Evolutionary conservation across 1,140 invertebrate species (phyloP).

Genomic region (Brachionus manjavacas): DNA sequence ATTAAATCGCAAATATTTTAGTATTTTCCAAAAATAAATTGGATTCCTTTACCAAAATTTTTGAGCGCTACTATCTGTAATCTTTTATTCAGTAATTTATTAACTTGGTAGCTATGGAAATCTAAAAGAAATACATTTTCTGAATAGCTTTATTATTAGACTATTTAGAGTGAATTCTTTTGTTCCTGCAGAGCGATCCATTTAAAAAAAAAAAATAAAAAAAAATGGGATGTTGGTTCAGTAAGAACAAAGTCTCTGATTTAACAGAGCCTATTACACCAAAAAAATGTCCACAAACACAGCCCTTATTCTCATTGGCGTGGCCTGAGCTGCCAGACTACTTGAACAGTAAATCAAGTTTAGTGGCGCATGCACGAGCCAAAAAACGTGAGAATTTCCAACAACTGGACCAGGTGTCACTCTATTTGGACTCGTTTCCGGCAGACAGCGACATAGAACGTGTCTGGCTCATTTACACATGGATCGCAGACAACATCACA

Average conservation of each 20-base stretch:
- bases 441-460: background rate
- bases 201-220: no score
- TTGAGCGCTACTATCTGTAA: no score
- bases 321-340: background rate
- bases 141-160: no score
- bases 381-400: background rate
- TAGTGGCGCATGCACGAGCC: background rate
- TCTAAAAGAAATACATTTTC: no score
- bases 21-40: no score
- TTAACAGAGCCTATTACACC: background rate
- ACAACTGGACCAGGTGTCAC: background rate
- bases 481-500: constrained; percentile 1
- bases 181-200: no score
- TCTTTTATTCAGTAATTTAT: no score
- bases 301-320: background rate
- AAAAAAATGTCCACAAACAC: background rate
- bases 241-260: background rate
- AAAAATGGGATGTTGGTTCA: background rate
- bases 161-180: no score
- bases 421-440: background rate
- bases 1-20: no score
- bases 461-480: background rate
- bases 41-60: no score
- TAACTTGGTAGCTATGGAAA: no score
- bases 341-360: background rate